phyloP scores from a whole-genome alignment of 2,888 invertebrate species.

The Scotopteryx bipunctaria region DNA sequence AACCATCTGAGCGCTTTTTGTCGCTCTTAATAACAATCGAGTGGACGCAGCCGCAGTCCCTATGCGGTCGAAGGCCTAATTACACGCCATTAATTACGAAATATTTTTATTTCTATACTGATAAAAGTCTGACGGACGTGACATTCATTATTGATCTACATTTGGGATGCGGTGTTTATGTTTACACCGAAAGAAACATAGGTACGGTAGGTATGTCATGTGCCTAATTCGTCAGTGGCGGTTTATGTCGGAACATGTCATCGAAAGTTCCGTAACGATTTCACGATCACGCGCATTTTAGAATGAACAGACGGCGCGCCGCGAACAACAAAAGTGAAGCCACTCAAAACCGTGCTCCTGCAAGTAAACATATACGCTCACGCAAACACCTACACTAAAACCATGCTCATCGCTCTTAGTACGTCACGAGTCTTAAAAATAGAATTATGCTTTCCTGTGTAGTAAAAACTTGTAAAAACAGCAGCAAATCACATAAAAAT shows the following conservation, averaged over 20 bases:
- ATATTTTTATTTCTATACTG: constrained; percentile 57
- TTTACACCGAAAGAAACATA: constrained; percentile 34
- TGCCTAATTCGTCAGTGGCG: constrained; percentile 34
- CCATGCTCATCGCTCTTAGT: too few relatives aligned
- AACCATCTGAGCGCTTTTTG: constrained; percentile 58
- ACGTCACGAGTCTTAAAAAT: too few relatives aligned
- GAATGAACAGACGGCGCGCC: too few relatives aligned
- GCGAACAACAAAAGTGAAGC: too few relatives aligned
- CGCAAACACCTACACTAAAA: too few relatives aligned
- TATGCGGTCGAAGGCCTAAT: constrained; percentile 59
- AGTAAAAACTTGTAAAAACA: too few relatives aligned
- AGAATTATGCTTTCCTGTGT: too few relatives aligned
- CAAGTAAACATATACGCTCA: too few relatives aligned
- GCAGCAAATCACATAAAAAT: too few relatives aligned
- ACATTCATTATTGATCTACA: constrained; percentile 58
- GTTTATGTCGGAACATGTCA: constrained; percentile 9
- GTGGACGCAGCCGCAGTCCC: constrained; percentile 52
- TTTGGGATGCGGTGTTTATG: constrained; percentile 50
- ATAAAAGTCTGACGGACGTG: constrained; percentile 56
- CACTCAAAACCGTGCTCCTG: too few relatives aligned
- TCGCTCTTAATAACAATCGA: constrained; percentile 54
- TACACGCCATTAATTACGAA: constrained; percentile 68
- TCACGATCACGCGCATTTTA: constrained; percentile 9
- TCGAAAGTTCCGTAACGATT: constrained; percentile 6
- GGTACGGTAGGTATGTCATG: constrained; percentile 38